Base-by-base conservation (phyloP, 2,113 vertebrate species). In the Chlorocebus sabaeus region DNA sequence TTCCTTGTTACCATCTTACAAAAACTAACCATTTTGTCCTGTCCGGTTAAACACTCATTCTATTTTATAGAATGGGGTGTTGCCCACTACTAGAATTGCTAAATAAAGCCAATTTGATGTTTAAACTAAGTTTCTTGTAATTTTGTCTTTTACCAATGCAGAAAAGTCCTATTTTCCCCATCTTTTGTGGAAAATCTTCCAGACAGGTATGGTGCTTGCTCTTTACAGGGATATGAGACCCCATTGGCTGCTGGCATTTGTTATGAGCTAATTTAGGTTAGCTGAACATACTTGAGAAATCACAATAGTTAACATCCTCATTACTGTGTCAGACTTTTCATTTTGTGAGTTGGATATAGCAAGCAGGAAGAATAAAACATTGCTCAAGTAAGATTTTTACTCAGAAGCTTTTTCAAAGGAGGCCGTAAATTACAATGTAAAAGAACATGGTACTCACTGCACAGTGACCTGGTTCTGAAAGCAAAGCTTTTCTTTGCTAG, bases 311-410 rank as follows among this genome's bases (percentile, higher is more conserved):
- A 82, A 93, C 13, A 5, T 45, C n/a, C 12, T 91, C 61, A 59
- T 76, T 96, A 38, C 40, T 90, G 18, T 78, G 61, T 70, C 40
- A 70, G 75, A 89, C 40, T 70, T 91, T 97, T 95, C 75, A 94
- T 80, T 95, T 95, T 84, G n/a, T 48, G 27, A 61, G 61, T 84
- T 57, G 20, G 48, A 83, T 89, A 75, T 32, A 84, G 7, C 96
- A 87, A 95, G 80, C 48, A 93, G 64, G 84, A 92, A 80, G 79
- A 93, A 75, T 83, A 90, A 96, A 92, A 57, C 23, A 87, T 73
- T 35, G 45, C 87, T 90, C 32, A 76, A 32, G 18, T 61, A 86
- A 27, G 40, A 83, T 79, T 96, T 91, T 52, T 92, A 75, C 48
- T 92, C 64, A 59, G 72, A 90, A 80, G 48, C 16, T 79, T 85